These are phyloP conservation scores for Oscheius sp. DNA, from an alignment of 2,888 invertebrate species.

Conservation along the genomic window DNA sequence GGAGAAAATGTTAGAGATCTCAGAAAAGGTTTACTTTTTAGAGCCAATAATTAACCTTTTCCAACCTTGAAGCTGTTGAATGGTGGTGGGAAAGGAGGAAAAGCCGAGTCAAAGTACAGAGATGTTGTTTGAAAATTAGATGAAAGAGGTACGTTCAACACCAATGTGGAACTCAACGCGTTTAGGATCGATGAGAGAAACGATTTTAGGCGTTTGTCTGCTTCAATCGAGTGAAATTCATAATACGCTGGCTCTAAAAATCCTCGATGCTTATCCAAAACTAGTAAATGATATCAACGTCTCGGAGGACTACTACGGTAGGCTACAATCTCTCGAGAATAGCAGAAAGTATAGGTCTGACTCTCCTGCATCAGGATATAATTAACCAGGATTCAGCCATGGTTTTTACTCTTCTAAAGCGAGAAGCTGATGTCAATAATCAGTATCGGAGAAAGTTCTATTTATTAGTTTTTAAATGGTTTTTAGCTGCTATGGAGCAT, in stretches of 20 bases:
- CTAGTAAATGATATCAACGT: slow-evolving; percentile 77
- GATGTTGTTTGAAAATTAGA: slow-evolving; percentile 60
- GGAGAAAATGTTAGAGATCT: slow-evolving; percentile 57
- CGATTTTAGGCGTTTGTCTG: slow-evolving; percentile 85
- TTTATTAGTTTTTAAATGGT: neutral
- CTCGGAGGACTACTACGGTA: slow-evolving; percentile 67
- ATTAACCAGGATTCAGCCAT: slow-evolving; percentile 97
- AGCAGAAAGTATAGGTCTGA: slow-evolving; percentile 46
- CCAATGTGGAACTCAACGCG: no score
- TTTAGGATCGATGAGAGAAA: slow-evolving; percentile 80
- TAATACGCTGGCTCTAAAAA: slow-evolving; percentile 81
- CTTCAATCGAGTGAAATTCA: slow-evolving; percentile 60
- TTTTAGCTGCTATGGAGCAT: slow-evolving; percentile 81
- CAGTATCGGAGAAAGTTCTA: slow-evolving; percentile 71
- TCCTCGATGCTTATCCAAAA: slow-evolving; percentile 90
- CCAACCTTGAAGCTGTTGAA: slow-evolving; percentile 66
- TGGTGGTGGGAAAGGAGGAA: slow-evolving; percentile 61
- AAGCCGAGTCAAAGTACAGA: slow-evolving; percentile 75
- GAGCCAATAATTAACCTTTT: neutral
- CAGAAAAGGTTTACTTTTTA: slow-evolving; percentile 54
- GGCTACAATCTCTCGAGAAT: no score
- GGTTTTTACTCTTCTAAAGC: slow-evolving; percentile 91
- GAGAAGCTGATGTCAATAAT: slow-evolving; percentile 85
- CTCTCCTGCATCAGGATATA: slow-evolving; percentile 87
- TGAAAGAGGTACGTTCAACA: slow-evolving; percentile 41